A percentile compares a stretch with the other conserved stretches of the same genome.
These are phyloP conservation scores for Argya squamiceps DNA, from an alignment of 2,797 vertebrate genomes.

Conservation along the genomic window DNA sequence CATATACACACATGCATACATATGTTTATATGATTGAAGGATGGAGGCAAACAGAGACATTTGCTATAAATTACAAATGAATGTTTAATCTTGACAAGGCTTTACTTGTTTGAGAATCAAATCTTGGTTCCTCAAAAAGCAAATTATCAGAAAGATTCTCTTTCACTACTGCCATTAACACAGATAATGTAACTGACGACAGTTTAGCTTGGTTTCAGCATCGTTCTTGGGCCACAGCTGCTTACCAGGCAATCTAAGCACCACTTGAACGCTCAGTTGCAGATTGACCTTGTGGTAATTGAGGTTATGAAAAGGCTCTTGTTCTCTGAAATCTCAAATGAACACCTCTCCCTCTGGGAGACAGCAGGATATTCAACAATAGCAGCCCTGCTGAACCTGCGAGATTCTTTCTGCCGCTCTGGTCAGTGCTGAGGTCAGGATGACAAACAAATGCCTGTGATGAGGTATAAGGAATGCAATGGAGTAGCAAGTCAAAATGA, in stretches of 20 bases:
- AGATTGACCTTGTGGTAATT: slow-evolving; percentile 74
- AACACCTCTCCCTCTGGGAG: slow-evolving; percentile 57
- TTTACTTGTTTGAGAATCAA: slow-evolving; percentile 69
- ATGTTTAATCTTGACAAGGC: slow-evolving; percentile 56
- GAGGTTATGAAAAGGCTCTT: slow-evolving; percentile 80
- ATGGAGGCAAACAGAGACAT: slow-evolving; percentile 9
- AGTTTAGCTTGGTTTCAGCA: slow-evolving; percentile 59
- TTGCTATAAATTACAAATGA: slow-evolving; percentile 64
- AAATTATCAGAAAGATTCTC: slow-evolving; percentile 70
- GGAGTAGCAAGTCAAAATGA: neutral
- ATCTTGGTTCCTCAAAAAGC: slow-evolving; percentile 51
- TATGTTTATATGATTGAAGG: neutral
- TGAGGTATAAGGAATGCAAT: neutral
- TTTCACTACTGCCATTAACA: slow-evolving; percentile 35
- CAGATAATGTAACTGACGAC: slow-evolving; percentile 38
- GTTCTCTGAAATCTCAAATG: slow-evolving; percentile 73
- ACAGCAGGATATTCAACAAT: slow-evolving; percentile 20
- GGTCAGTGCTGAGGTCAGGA: slow-evolving; percentile 32
- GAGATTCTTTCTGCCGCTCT: slow-evolving; percentile 4
- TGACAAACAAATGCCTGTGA: slow-evolving; percentile 37
- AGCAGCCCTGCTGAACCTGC: slow-evolving; percentile 8
- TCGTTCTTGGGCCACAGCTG: slow-evolving; percentile 62
- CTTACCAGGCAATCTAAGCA: slow-evolving; percentile 53
- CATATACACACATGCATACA: neutral
- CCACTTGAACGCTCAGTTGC: slow-evolving; percentile 42